These are phyloP conservation scores for Kryptopterus vitreolus DNA, from an alignment of 2,797 vertebrate species.

Conservation along the genomic window DNA sequence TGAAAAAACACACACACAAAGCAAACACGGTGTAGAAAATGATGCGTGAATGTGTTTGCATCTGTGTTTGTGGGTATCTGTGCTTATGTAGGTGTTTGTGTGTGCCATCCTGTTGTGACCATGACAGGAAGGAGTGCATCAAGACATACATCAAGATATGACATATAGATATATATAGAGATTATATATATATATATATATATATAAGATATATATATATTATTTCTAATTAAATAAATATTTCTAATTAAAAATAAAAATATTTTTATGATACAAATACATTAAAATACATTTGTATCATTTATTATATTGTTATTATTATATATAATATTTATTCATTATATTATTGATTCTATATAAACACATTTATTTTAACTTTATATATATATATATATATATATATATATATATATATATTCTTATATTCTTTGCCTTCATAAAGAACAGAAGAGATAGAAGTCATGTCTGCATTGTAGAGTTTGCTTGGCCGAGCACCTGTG, in stretches of 20 bases:
- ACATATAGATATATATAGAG: too few relatives aligned
- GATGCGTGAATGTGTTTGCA: conserved; percentile 34
- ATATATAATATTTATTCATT: too few relatives aligned
- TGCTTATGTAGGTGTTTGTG: neutral
- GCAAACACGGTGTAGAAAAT: conserved; percentile 44
- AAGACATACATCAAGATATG: too few relatives aligned
- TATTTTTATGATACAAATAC: too few relatives aligned
- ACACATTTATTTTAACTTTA: neutral
- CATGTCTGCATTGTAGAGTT: conserved; percentile 32
- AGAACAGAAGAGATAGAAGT: conserved; percentile 44
- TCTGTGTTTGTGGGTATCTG: conserved; percentile 25
- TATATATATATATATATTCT: neutral
- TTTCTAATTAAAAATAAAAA: too few relatives aligned
- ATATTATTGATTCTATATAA: too few relatives aligned
- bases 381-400: conserved; percentile 9
- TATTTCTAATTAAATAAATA: too few relatives aligned
- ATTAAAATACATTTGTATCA: neutral
- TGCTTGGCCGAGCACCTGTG: conserved; percentile 15
- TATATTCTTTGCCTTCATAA: conserved; percentile 24
- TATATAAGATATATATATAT: too few relatives aligned
- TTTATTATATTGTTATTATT: too few relatives aligned
- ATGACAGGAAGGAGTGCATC: too few relatives aligned
- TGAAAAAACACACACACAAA: conserved; percentile 72
- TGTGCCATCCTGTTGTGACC: neutral
- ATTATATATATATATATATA: too few relatives aligned